Base-by-base conservation (phyloP, 2,888 invertebrate genomes). In the Mongoloraphidia duomilia region DNA sequence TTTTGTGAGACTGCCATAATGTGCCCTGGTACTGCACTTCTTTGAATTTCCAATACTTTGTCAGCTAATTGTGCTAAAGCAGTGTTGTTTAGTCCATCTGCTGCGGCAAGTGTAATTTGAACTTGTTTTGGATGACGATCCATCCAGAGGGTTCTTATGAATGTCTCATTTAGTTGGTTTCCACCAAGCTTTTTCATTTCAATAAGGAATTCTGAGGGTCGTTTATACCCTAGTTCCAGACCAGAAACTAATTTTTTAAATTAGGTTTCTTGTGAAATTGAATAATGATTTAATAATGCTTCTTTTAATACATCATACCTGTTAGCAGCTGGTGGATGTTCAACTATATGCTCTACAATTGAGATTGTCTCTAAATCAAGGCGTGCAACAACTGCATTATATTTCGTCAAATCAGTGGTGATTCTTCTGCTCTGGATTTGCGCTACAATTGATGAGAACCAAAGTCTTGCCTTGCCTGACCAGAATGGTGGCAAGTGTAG, bases 391-490 rank as follows among this genome's bases (percentile, higher is more conserved):
- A 53, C 38, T 14, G 41, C n/a, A 34, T 51, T 36, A 41, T 46
- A 52, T 44, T 52, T 50, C 11, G 50, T 44, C 34, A 9, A 39
- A 37, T 53, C 44, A 11, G 41, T 34, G 13, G 41, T 51, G 42
- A 50, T 44, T 14, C 49, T 36, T 13, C 38, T 37, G 17, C 13
- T 45, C n/a, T 17, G 35, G 42, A 54, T 53, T 14, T 53, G 51
- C 2, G 53, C 46, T 12, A 52, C 54, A 6, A 54, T 46, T 41
- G 47, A 44, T 12, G 34, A n/a, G 37, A 54, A 50, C 52, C 52
- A 54, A 8, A 54, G 41, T 36, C 40, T 26, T 9, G 38, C 49
- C 49, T 46, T 47, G 11, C 53, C 55, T 13, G 39, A 40, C 40
- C 40, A 49, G 34, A 44, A 37, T 44, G 34, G 10, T 34, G 14